Conservation (phyloP, 2,888 invertebrate species). For the Meta bourneti region DNA sequence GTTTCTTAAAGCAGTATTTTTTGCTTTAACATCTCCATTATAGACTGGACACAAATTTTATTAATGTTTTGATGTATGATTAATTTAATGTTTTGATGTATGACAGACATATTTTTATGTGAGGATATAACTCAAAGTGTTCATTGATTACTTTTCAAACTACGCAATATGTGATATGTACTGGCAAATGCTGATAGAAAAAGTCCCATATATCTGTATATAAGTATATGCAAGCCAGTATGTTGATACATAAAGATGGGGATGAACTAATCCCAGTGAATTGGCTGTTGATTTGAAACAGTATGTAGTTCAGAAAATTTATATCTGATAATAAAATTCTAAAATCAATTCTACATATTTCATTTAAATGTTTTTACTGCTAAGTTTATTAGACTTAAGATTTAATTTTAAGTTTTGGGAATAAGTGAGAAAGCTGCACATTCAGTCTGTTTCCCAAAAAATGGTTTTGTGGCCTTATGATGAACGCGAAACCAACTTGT, state of each 20-base stretch:
- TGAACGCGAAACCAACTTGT: no score
- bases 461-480: no score
- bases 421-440: no score
- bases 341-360: background rate
- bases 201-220: background rate
- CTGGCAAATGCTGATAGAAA: background rate
- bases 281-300: background rate
- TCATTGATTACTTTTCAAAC: background rate
- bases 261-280: background rate
- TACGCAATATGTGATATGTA: background rate
- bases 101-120: background rate
- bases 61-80: background rate
- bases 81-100: background rate
- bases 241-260: background rate
- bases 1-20: background rate
- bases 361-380: no score
- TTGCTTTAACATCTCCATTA: background rate
- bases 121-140: background rate
- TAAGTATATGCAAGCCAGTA: background rate
- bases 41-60: background rate
- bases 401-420: no score
- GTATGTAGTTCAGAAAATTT: slow-evolving; percentile 5
- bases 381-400: no score
- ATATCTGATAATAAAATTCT: slow-evolving; percentile 24
- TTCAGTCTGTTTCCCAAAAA: no score